Percentiles rank a stretch among this genome's conserved stretches.
phyloP scores from a whole-genome alignment of 2,888 invertebrate genomes.

The Pyralis farinalis region DNA sequence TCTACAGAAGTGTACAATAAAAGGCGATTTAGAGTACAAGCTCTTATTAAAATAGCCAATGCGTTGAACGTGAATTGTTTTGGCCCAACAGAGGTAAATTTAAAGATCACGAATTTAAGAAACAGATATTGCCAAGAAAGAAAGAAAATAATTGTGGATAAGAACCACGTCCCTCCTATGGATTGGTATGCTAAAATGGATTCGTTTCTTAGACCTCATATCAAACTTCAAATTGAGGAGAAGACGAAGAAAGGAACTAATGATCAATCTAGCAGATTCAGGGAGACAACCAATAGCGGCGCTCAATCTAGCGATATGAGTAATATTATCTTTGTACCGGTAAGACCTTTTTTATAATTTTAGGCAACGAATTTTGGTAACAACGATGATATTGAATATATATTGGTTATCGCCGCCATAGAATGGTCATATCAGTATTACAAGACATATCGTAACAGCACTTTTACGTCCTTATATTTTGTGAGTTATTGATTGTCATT shows the following conservation, averaged over 20 bases:
- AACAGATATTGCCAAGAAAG: slow-evolving; percentile 55
- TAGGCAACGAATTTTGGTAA: no score
- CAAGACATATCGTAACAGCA: no score
- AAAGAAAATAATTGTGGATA: slow-evolving; percentile 41
- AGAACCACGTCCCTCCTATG: slow-evolving; percentile 28
- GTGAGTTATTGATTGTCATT: no score
- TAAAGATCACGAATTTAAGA: slow-evolving; percentile 55
- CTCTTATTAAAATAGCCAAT: slow-evolving; percentile 38
- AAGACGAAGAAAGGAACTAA: no score
- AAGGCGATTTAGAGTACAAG: slow-evolving; percentile 24
- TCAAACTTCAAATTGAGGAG: slow-evolving; percentile 18
- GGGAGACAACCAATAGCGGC: no score
- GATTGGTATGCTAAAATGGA: slow-evolving; percentile 46
- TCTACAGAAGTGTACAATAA: slow-evolving; percentile 32
- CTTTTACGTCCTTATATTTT: no score
- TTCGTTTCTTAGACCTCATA: slow-evolving; percentile 37
- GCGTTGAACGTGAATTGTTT: slow-evolving; percentile 42
- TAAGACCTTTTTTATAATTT: no score
- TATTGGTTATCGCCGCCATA: no score
- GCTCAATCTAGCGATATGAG: no score
- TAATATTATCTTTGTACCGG: no score
- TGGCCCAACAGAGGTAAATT: slow-evolving; percentile 38
- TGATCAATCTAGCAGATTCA: neutral
- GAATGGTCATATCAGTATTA: no score
- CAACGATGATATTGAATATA: no score